phyloP scores from a whole-genome alignment of 1,140 invertebrate species.

The Heliconius hewitsoni region DNA sequence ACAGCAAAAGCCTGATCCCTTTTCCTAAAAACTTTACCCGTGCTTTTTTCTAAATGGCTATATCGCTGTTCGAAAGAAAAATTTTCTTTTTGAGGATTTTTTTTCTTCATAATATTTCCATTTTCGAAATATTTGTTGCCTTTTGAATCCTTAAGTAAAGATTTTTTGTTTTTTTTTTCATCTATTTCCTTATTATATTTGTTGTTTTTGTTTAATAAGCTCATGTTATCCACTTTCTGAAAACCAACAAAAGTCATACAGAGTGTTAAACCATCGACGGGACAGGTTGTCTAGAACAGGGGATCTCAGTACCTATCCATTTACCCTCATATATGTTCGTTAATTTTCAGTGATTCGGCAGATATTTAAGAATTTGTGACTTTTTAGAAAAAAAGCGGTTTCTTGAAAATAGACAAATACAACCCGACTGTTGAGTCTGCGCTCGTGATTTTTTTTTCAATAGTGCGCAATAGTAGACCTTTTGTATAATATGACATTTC shows the following conservation, averaged over 20 bases:
- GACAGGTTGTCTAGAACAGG: too few species aligned
- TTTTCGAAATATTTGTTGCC: neutral
- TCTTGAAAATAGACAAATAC: too few species aligned
- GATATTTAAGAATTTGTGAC: too few species aligned
- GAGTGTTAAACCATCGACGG: too few species aligned
- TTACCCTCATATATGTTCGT: too few species aligned
- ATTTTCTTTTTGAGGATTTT: neutral
- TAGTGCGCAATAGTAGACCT: too few species aligned
- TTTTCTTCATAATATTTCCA: neutral
- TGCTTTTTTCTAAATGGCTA: slow-evolving; percentile 35
- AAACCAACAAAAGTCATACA: neutral
- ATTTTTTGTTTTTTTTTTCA: slow-evolving; percentile 18
- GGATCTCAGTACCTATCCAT: too few species aligned
- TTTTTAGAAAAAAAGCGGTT: too few species aligned
- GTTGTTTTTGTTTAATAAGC: slow-evolving; percentile 23
- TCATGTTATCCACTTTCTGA: slow-evolving; percentile 25
- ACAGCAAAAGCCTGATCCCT: slow-evolving; percentile 55
- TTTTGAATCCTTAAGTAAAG: neutral
- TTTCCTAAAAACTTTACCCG: slow-evolving; percentile 45
- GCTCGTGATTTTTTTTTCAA: too few species aligned
- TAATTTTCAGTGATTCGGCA: too few species aligned
- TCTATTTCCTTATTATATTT: slow-evolving; percentile 2
- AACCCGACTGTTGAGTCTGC: too few species aligned
- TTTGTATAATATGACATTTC: too few species aligned
- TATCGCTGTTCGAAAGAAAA: neutral